Percentiles rank a stretch among this genome's conserved stretches.
phyloP scores from a whole-genome alignment of 1,140 invertebrate species.

The Gryllus bimaculatus region DNA sequence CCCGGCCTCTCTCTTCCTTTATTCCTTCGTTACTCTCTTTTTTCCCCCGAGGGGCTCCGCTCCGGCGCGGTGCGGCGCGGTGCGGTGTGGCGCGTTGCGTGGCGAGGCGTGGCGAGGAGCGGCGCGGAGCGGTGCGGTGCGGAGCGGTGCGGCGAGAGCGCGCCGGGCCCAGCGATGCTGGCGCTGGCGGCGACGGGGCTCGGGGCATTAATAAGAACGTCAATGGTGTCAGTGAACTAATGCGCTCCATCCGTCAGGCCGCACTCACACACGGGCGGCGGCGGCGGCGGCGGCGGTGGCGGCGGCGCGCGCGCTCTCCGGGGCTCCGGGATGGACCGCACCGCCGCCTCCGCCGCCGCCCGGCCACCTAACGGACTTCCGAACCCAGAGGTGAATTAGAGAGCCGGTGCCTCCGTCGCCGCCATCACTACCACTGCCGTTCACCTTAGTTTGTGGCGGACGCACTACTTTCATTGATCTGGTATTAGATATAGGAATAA shows the following conservation, averaged over 20 bases:
- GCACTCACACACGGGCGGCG: conserved; percentile 17
- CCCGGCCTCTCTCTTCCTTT: not conserved
- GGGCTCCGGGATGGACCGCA: not conserved
- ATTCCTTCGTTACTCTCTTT: not conserved
- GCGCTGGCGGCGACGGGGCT: conserved; percentile 15
- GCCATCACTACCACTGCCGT: too few relatives aligned
- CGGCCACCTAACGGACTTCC: not conserved
- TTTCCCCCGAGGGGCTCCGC: not conserved
- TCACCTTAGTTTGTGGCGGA: too few relatives aligned
- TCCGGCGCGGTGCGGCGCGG: too few relatives aligned
- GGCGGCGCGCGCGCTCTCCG: too few relatives aligned
- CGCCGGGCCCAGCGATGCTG: not conserved
- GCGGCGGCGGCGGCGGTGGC: not conserved
- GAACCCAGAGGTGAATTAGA: conserved; percentile 1
- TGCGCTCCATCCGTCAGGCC: conserved; percentile 36
- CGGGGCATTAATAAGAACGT: conserved; percentile 39
- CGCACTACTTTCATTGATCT: too few relatives aligned
- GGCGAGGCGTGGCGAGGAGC: not conserved
- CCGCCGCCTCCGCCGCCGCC: too few relatives aligned
- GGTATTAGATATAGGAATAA: too few relatives aligned
- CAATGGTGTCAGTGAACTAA: conserved; percentile 42
- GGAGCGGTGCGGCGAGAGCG: conserved; percentile 22
- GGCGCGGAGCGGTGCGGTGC: conserved; percentile 17
- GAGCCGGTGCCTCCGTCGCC: too few relatives aligned
- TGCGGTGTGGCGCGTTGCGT: too few relatives aligned